phyloP scores from a whole-genome alignment of 1,140 invertebrate species.

The Apis laboriosa region DNA sequence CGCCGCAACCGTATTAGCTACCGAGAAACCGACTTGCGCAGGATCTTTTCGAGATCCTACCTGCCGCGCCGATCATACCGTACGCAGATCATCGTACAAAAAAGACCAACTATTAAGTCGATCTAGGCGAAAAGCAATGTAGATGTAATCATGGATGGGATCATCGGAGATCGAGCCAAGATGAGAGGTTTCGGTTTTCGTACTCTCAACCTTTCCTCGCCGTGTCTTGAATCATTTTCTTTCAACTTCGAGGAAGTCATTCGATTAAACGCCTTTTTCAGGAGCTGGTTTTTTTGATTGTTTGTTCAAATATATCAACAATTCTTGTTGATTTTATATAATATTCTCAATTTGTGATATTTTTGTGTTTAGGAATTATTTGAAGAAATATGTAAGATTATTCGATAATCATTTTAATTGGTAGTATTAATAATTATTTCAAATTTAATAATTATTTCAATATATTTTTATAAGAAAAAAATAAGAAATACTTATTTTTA shows the following conservation, averaged over 20 bases:
- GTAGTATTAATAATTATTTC: no score
- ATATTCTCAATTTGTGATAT: no score
- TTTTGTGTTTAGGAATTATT: no score
- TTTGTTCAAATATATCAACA: background rate
- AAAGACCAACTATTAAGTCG: slow-evolving; percentile 55
- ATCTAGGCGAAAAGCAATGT: slow-evolving; percentile 16
- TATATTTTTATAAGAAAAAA: no score
- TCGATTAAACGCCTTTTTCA: slow-evolving; percentile 33
- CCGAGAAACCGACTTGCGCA: background rate
- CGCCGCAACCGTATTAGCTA: background rate
- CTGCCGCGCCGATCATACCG: slow-evolving; percentile 57
- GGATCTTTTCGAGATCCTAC: slow-evolving; percentile 2
- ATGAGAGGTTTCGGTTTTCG: slow-evolving; percentile 52
- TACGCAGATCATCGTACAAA: slow-evolving; percentile 43
- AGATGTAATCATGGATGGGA: slow-evolving; percentile 40
- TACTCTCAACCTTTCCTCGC: background rate
- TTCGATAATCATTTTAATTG: no score
- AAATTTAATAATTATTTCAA: no score
- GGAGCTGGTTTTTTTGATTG: background rate
- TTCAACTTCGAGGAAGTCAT: slow-evolving; percentile 37
- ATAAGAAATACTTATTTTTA: no score
- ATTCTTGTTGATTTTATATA: background rate
- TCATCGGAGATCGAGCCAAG: slow-evolving; percentile 20
- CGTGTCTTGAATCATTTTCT: slow-evolving; percentile 32
- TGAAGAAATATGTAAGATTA: no score